A percentile compares a stretch with the other conserved stretches of the same genome.
Conservation (phyloP, 2,797 vertebrate genomes). For the Lates japonicus region DNA sequence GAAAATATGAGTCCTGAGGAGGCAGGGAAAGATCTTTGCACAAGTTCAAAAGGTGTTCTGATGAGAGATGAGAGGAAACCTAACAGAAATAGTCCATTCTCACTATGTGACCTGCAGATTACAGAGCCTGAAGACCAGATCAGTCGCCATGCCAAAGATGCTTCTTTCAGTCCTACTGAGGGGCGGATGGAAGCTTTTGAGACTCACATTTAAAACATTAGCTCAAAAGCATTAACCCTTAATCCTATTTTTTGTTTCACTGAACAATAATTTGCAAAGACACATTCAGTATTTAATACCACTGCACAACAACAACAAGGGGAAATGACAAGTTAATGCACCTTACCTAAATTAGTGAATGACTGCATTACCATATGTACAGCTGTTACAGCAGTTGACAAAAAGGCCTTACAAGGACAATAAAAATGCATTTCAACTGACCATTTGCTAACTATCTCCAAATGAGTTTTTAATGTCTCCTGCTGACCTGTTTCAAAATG, state of each 20-base stretch:
- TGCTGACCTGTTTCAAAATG: neutral
- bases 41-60: constrained; percentile 26
- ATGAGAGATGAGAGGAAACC: constrained; percentile 31
- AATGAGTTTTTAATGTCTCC: neutral
- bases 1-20: constrained; percentile 6
- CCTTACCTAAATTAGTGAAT: neutral
- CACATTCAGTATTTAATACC: neutral
- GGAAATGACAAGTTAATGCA: neutral
- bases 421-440: neutral
- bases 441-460: neutral
- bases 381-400: neutral
- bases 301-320: neutral
- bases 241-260: neutral
- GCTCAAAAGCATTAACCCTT: neutral
- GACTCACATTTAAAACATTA: constrained; percentile 69
- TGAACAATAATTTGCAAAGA: neutral
- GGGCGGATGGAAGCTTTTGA: constrained; percentile 53
- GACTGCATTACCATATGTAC: neutral
- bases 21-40: constrained; percentile 19
- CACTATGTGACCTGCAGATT: constrained; percentile 70
- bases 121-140: constrained; percentile 66
- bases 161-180: constrained; percentile 43
- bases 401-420: neutral
- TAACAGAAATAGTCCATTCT: constrained; percentile 41
- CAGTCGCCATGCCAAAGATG: constrained; percentile 29